Percentiles rank a stretch among this genome's conserved stretches.
phyloP scores from a whole-genome alignment of 1,140 invertebrate species.

The Homalodisca vitripennis region DNA sequence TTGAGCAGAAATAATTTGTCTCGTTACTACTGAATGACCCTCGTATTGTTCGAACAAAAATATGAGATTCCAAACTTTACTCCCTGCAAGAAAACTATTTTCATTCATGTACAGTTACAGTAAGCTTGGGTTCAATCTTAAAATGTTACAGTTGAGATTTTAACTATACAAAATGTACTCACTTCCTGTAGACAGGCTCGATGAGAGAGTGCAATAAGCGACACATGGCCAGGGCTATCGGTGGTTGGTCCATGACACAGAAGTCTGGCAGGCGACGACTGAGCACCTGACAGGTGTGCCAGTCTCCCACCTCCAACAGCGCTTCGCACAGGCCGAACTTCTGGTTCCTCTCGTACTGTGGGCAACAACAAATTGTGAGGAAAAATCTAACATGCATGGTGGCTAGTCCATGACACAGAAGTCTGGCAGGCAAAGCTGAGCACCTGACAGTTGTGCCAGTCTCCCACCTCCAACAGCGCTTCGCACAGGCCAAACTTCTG shows the following conservation, averaged over 20 bases:
- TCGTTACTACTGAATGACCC: too few species aligned
- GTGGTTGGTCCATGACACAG: constrained; percentile 72
- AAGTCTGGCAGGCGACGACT: constrained; percentile 80
- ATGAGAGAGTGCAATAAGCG: constrained; percentile 81
- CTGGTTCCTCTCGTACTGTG: constrained; percentile 77
- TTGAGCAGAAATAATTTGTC: too few species aligned
- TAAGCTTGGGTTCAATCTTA: too few species aligned
- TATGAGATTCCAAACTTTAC: too few species aligned
- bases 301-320: constrained; percentile 83
- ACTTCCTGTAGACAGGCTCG: constrained; percentile 86
- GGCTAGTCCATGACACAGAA: constrained; percentile 52
- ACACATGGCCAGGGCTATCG: constrained; percentile 78
- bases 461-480: constrained; percentile 83
- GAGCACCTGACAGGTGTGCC: constrained; percentile 79
- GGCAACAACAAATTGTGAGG: constrained; percentile 36
- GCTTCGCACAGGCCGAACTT: constrained; percentile 92
- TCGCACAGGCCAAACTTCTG: constrained; percentile 94
- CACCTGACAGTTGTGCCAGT: constrained; percentile 81
- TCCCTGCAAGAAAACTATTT: too few species aligned
- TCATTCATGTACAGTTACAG: too few species aligned
- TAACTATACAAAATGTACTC: constrained; percentile 37
- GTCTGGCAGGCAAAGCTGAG: constrained; percentile 82
- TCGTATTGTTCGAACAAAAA: too few species aligned
- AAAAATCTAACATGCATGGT: background rate
- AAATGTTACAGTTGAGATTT: too few species aligned